A percentile compares a stretch with the other conserved stretches of the same genome.
phyloP scores from a whole-genome alignment of 2,113 vertebrate genomes.

The Semicossyphus pulcher region DNA sequence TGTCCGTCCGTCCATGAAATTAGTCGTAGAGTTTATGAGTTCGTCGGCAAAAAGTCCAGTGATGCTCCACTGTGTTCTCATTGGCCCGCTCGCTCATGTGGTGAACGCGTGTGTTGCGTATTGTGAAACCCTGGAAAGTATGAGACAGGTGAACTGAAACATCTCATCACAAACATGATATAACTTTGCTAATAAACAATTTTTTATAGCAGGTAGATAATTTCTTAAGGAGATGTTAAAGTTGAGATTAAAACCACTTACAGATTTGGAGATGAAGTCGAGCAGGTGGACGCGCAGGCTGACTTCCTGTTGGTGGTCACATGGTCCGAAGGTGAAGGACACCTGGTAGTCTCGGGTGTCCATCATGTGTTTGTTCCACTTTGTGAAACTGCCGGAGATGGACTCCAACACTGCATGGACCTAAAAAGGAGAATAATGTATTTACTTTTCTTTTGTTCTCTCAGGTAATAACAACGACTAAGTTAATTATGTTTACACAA shows the following conservation, averaged over 20 bases:
- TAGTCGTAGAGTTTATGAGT: slow-evolving; percentile 96
- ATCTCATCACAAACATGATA: neutral
- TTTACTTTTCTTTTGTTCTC: too few species aligned
- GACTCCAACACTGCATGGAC: slow-evolving; percentile 88
- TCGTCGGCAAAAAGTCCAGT: slow-evolving; percentile 98
- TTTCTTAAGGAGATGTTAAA: too few species aligned
- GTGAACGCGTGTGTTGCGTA: slow-evolving; percentile 96
- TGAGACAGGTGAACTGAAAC: neutral
- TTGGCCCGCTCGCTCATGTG: slow-evolving; percentile 99
- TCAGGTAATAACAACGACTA: too few species aligned
- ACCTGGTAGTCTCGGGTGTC: slow-evolving; percentile 99
- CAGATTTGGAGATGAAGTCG: slow-evolving; percentile 95
- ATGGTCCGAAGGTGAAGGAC: slow-evolving; percentile 98
- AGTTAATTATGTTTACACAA: too few species aligned
- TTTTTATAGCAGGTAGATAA: too few species aligned
- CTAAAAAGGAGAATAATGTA: too few species aligned
- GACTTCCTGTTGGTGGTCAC: slow-evolving; percentile 98
- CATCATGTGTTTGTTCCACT: slow-evolving; percentile 99
- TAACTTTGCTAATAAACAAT: too few species aligned
- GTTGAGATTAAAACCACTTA: neutral
- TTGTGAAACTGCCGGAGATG: slow-evolving; percentile 96
- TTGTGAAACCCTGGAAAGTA: slow-evolving; percentile 91
- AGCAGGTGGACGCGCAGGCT: slow-evolving; percentile 96
- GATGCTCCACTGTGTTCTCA: slow-evolving; percentile 98
- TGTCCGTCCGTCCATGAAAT: slow-evolving; percentile 40